Evolutionary conservation across 30 jellyfish, hydroid and myxozoan species (phyloP), one percentile per base, ranked within the genome.

Genomic region (Mastigias papua): DNA sequence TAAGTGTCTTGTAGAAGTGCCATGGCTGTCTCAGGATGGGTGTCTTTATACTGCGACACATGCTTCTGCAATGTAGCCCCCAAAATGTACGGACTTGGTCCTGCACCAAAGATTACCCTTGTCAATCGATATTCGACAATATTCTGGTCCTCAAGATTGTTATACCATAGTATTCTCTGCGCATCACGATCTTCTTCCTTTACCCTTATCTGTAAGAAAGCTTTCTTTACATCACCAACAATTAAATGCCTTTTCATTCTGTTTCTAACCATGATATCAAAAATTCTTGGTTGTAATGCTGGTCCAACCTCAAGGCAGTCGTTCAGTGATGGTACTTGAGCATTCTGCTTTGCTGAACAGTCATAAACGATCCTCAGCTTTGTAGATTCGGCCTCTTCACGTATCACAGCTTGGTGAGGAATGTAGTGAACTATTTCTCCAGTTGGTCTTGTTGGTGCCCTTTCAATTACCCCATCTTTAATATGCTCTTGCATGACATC

Each of bases 291-390:
- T 42, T 78, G 93, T 57, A 88, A 65, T 4, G 93, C 71, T 78
- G 97, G 97, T 54, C 89, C 97, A 25, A 29, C 57, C 33, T 88
- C 89, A 4, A 78, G 83, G 42, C 97, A 89, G 84, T 89, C 97
- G 65, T 89, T 89, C 49, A 89, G 73, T 30, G 97, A 80, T 23
- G 93, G 87, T 3, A 61, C 51, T 48, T 78, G 63, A 57, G 81
- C 49, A 67, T 69, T 62, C 60, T 65, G 81, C 34, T 76, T 87
- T 34, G 96, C 90, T 20, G 96, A 87, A 49, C 91, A 73, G 90
- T 87, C 87, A 76, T 63, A 87, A 42, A 75, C 96, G 37, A 87
- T 87, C 69, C 90, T 35, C 30, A 89, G 78, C 51, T 89, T 89
- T 25, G 80, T 81, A 1, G 94, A 65, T 33, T 54, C 90, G 21